Base-by-base conservation (phyloP, 64 coral and sea anemone genomes). In the Actinia tenebrosa region DNA sequence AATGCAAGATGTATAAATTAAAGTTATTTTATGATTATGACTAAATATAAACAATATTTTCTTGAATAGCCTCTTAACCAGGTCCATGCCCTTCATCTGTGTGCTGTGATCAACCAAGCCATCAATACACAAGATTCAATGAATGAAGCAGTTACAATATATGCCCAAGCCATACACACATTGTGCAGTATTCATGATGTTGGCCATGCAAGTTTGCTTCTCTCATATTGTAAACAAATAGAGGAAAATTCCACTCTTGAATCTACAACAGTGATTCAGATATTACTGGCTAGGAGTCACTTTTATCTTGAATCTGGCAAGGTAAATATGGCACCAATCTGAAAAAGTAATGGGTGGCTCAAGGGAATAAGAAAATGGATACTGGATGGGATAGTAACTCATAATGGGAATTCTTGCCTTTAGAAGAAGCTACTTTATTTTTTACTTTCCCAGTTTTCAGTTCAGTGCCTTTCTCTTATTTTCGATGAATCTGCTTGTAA, bases 21-120 rank as follows among this genome's bases (percentile, higher is more conserved):
- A 37, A 37, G 30, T 37, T 37, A 37, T 37, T 37, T 37, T 37
- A 37, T 37, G 1, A 37, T 58, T 10, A 16, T 58, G 16, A 63
- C 46, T 46, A 79, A 18, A 68, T 23, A 17, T 8, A 5, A 62
- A 5, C 16, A 13, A 8, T 30, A 9, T 68, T 66, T 87, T 83
- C 22, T 54, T 81, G 42, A 64, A 16, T 56, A 96, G 94, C 94
- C 94, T 44, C 54, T 96, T 25, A 96, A 96, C 43, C 88, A 92
- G 59, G 91, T 90, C 3, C 85, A 64, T 88, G 88, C 94, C 4
- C 90, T 92, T 80, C 87, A 92, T 71, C 64, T 96, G 22, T 92
- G 87, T 46, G 83, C 82, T 83, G 58, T 89, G 22, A 85, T 96
- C 82, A 87, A 66, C n/a, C 84, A 89, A 85, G 78, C 90, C 19